Base-by-base conservation (phyloP, 2,113 vertebrate genomes). In the Orthochromis indermauri region DNA sequence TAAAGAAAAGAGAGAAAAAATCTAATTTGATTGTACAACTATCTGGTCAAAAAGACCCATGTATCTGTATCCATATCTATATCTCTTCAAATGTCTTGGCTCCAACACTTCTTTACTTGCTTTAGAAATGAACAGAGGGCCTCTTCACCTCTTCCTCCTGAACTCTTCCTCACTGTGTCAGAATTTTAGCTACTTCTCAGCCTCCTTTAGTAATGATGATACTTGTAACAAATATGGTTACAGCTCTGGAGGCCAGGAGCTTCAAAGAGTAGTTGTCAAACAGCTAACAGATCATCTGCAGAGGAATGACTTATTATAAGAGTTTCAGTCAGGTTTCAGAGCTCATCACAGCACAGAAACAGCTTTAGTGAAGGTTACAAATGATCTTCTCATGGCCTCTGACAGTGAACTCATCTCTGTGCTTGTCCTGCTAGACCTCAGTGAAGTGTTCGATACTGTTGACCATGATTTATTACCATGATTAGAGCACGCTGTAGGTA, bases 361-460 rank as follows among this genome's bases (percentile, higher is more conserved):
- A 59, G 26, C 26, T 59, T 59, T 17, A 59, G 57, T 59, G 57
- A 59, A 59, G 57, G 57, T 59, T 31, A 59, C 55, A 28, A 31
- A 59, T 59, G 14, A 59, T 31, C 26, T 59, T 59, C 55, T 59
- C 1, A 31, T 59, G 55, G 55, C 55, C 14, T 59, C 26, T 59
- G 1, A 31, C 55, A 59, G 55, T 59, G 55, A 8, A 59, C 26
- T 59, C 55, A 9, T 59, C 55, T 59, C 55, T 59, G 55, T 28
- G 13, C 55, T 59, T 59, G 55, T 28, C 55, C 55, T 57, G 3
- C 55, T 59, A 5, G 55, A 28, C 55, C 24, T 59, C 0, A 59
- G 55, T 59, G 55, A 0, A 10, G 55, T 1, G 0, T 59, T 16
- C 1, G 14, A 59, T 31, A 59, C 55, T 59, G 55, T 59, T 0